Conservation (phyloP, 2,797 vertebrate species). For the Pitangus sulphuratus region DNA sequence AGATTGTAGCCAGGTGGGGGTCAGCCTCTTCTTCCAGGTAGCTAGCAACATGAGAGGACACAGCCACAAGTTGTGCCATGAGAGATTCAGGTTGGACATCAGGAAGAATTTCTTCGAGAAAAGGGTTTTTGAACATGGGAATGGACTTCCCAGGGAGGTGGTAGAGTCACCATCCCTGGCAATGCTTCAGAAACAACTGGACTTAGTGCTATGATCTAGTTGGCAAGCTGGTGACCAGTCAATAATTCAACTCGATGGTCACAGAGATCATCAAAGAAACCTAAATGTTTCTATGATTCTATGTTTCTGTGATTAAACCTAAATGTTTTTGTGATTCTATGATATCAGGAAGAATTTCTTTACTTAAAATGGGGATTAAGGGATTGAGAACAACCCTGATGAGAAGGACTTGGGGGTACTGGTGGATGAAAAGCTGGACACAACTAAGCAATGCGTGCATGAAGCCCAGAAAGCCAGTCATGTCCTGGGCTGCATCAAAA, state of each 20-base stretch:
- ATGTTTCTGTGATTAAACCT: too few species aligned
- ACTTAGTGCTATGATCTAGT: background rate
- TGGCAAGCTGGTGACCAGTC: background rate
- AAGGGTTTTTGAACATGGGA: background rate
- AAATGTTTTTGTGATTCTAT: background rate
- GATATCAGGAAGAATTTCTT: background rate
- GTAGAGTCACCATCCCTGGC: background rate
- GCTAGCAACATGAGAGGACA: background rate
- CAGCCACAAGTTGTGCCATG: background rate
- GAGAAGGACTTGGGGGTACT: background rate
- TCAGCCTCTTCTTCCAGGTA: background rate
- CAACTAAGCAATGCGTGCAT: fast-evolving
- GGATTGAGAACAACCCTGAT: background rate
- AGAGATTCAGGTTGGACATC: background rate
- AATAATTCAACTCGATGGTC: background rate
- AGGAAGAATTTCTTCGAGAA: background rate
- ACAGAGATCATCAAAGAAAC: background rate
- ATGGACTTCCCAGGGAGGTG: background rate
- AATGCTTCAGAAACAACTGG: background rate
- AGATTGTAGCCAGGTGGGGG: too few species aligned
- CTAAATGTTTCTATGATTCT: too few species aligned
- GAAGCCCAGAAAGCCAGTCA: fast-evolving
- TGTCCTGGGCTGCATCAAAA: background rate
- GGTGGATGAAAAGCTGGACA: background rate
- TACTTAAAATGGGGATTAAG: background rate